Evolutionary conservation across 2,797 vertebrate species (phyloP).

Genomic region (Typhlichthys eigenmanni): DNA sequence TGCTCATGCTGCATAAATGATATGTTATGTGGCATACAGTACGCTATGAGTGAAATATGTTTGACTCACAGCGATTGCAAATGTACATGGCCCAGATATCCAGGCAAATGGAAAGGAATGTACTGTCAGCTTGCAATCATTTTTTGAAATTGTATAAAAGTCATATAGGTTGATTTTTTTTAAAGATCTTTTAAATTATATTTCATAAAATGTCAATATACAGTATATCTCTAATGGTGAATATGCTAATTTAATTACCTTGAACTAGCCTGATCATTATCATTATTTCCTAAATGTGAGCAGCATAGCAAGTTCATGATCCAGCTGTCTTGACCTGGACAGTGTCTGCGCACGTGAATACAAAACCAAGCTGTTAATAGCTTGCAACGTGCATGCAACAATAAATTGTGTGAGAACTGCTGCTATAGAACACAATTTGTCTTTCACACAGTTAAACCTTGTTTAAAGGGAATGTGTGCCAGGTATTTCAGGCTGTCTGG

Average conservation of each 20-base stretch:
- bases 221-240: neutral
- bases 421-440: conserved; percentile 4
- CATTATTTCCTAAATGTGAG: no score
- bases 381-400: no score
- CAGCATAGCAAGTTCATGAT: no score
- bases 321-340: no score
- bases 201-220: neutral
- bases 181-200: neutral
- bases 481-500: conserved; percentile 1
- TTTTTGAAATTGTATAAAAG: conserved; percentile 1
- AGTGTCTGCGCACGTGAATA: no score
- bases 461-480: conserved; percentile 49
- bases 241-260: neutral
- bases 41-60: conserved; percentile 17
- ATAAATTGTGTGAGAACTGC: no score
- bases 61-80: conserved; percentile 51
- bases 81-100: conserved; percentile 46
- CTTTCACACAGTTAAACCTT: conserved; percentile 7
- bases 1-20: conserved; percentile 43
- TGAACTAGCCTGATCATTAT: neutral
- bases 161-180: no score
- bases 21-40: conserved; percentile 22
- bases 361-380: no score
- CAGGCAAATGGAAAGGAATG: conserved; percentile 13
- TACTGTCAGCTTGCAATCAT: neutral